phyloP scores from a whole-genome alignment of 1,140 invertebrate species.

The Acromyrmex echinatior region DNA sequence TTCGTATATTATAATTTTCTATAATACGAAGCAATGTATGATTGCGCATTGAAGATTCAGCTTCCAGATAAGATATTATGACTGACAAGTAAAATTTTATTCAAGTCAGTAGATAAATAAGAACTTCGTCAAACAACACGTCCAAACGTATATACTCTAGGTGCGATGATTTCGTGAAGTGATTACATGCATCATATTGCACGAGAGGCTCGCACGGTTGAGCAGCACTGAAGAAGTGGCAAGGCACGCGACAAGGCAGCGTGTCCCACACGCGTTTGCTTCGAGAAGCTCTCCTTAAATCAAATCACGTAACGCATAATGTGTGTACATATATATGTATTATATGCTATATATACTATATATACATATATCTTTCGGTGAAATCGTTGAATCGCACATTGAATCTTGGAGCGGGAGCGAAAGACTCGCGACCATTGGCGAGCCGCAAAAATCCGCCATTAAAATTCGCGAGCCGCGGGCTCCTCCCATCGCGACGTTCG shows the following conservation, averaged over 20 bases:
- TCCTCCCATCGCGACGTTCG: constrained; percentile 81
- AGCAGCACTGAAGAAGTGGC: constrained; percentile 63
- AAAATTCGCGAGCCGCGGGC: constrained; percentile 80
- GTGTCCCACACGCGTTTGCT: constrained; percentile 76
- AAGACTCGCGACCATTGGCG: constrained; percentile 78
- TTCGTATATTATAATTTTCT: neutral
- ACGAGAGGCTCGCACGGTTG: constrained; percentile 48
- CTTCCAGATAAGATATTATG: neutral
- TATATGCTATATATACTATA: constrained; percentile 51
- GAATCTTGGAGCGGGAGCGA: constrained; percentile 68
- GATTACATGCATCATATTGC: neutral
- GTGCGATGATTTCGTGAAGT: constrained; percentile 15
- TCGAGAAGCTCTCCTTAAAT: constrained; percentile 78
- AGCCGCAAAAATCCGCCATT: constrained; percentile 85
- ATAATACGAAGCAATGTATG: too few relatives aligned
- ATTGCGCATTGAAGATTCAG: neutral
- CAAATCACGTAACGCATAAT: constrained; percentile 78
- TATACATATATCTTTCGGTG: constrained; percentile 60
- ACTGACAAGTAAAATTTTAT: neutral
- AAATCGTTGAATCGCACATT: constrained; percentile 69
- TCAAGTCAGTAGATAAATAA: neutral
- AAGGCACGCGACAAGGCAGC: constrained; percentile 79
- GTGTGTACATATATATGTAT: constrained; percentile 55
- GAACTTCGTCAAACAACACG: neutral
- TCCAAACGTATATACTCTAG: neutral